phyloP scores from a whole-genome alignment of 2,113 vertebrate genomes.

The Stegostoma tigrinum region DNA sequence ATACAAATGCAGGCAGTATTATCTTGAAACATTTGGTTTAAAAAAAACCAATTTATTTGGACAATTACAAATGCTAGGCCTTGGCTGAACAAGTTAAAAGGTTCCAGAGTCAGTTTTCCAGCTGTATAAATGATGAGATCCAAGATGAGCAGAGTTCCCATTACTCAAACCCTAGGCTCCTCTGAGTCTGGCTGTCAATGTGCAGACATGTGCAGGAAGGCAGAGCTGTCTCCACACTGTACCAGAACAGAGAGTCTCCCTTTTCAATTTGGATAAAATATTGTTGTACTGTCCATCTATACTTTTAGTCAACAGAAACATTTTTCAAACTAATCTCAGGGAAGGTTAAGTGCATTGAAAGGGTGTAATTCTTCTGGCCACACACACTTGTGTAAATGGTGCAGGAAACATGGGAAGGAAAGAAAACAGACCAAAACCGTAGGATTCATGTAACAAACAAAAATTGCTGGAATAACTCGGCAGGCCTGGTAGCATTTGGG shows the following conservation, averaged over 20 bases:
- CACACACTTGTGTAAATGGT: neutral
- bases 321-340: neutral
- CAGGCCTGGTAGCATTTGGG: too few species aligned
- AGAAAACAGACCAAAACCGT: neutral
- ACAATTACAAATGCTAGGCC: neutral
- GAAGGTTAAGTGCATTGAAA: neutral
- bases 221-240: neutral
- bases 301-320: neutral
- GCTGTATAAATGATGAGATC: neutral
- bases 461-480: too few species aligned
- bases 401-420: neutral
- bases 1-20: neutral
- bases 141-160: neutral
- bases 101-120: neutral
- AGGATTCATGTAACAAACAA: neutral
- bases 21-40: neutral
- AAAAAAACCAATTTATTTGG: slow-evolving; percentile 14
- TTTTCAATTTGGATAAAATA: neutral
- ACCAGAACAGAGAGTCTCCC: neutral
- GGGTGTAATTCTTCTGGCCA: neutral
- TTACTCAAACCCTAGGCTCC: neutral
- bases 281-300: neutral
- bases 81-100: neutral
- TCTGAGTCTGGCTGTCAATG: neutral
- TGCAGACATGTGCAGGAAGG: neutral